Conservation (phyloP, 2,888 invertebrate species). For the Linyphia triangularis region DNA sequence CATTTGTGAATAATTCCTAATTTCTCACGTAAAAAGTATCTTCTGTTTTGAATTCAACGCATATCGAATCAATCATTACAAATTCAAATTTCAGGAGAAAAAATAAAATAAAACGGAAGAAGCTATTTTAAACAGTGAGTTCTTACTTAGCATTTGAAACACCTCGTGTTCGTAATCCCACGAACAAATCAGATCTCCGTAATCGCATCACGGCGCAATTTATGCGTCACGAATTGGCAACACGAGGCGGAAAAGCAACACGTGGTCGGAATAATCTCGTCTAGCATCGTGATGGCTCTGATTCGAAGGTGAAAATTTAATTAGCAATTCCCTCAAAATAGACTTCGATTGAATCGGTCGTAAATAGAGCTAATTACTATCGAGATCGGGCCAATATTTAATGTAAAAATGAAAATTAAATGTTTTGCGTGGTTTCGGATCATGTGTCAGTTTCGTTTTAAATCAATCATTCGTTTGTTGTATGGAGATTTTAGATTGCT, state of each 20-base stretch:
- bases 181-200: slow-evolving; percentile 27
- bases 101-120: no score
- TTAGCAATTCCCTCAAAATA: slow-evolving; percentile 6
- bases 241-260: no score
- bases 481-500: no score
- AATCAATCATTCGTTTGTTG: neutral
- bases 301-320: neutral
- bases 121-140: no score
- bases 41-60: no score
- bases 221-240: slow-evolving; percentile 33
- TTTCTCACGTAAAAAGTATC: no score
- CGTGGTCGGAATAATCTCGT: neutral
- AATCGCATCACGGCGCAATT: slow-evolving; percentile 15
- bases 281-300: neutral
- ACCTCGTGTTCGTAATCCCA: neutral
- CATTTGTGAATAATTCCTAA: no score
- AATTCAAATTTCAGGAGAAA: no score
- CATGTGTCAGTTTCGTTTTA: neutral
- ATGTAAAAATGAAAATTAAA: neutral
- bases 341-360: slow-evolving; percentile 20
- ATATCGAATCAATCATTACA: no score
- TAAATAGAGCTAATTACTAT: slow-evolving; percentile 2
- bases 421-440: neutral
- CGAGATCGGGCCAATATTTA: neutral
- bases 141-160: neutral